Evolutionary conservation across 2,797 vertebrate genomes (phyloP).

Genomic region (Crypturellus tataupa): DNA sequence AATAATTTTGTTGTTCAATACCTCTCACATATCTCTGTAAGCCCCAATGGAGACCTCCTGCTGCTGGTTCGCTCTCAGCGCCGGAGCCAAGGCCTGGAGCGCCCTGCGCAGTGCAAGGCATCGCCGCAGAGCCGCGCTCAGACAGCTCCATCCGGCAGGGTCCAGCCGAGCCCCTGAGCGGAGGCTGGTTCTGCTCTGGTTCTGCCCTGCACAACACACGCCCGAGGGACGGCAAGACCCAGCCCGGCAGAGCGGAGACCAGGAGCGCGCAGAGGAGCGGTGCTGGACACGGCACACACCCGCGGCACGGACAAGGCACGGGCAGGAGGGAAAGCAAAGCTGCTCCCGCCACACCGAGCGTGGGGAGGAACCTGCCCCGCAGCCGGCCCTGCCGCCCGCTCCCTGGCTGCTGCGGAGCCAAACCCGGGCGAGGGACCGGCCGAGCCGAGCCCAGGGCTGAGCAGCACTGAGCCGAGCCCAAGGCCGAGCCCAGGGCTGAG

Average conservation of each 20-base stretch:
- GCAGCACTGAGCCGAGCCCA: too few species aligned
- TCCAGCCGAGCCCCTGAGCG: background rate
- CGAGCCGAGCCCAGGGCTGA: background rate
- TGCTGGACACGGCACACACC: too few species aligned
- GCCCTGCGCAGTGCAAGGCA: background rate
- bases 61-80: too few species aligned
- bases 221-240: background rate
- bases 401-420: background rate
- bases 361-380: background rate
- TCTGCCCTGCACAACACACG: background rate
- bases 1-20: too few species aligned
- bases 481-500: too few species aligned
- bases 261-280: background rate
- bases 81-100: background rate
- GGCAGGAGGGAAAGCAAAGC: background rate
- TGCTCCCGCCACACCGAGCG: too few species aligned
- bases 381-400: background rate
- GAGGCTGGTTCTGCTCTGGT: background rate
- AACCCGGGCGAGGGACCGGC: background rate
- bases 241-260: accelerated
- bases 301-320: too few species aligned
- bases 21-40: too few species aligned
- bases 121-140: background rate
- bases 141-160: background rate
- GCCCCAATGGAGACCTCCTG: too few species aligned